These are phyloP conservation scores for Anseranas semipalmata DNA, from an alignment of 2,113 vertebrate genomes.

Conservation along the genomic window DNA sequence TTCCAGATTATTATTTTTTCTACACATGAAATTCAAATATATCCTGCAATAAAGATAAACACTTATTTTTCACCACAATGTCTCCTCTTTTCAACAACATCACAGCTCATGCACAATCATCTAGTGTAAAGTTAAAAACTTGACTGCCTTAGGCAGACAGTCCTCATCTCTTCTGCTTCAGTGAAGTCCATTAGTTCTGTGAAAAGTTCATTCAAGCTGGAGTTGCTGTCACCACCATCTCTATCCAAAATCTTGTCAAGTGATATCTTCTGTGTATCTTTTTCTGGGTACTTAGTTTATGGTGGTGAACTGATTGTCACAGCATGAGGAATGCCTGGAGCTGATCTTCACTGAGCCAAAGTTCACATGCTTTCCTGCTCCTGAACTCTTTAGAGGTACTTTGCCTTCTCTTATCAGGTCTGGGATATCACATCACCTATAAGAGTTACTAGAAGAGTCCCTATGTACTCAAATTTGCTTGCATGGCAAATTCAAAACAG, in stretches of 20 bases:
- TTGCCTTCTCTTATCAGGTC: neutral
- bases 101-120: neutral
- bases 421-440: neutral
- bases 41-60: conserved; percentile 1
- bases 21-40: neutral
- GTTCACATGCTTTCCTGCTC: neutral
- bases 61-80: neutral
- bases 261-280: neutral
- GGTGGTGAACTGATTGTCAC: neutral
- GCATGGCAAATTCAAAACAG: neutral
- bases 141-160: neutral
- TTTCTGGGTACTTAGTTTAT: neutral
- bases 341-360: neutral
- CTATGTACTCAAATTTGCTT: neutral
- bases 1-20: neutral
- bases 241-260: neutral
- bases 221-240: neutral
- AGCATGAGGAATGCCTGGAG: neutral
- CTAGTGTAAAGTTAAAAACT: neutral
- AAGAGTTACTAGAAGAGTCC: neutral
- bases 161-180: neutral
- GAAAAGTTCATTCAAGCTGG: neutral
- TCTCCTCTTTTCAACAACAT: neutral
- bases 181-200: neutral
- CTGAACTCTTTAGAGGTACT: neutral